These are phyloP conservation scores for Neelides sp. DNA, from an alignment of 1,140 invertebrate genomes.

Conservation along the genomic window DNA sequence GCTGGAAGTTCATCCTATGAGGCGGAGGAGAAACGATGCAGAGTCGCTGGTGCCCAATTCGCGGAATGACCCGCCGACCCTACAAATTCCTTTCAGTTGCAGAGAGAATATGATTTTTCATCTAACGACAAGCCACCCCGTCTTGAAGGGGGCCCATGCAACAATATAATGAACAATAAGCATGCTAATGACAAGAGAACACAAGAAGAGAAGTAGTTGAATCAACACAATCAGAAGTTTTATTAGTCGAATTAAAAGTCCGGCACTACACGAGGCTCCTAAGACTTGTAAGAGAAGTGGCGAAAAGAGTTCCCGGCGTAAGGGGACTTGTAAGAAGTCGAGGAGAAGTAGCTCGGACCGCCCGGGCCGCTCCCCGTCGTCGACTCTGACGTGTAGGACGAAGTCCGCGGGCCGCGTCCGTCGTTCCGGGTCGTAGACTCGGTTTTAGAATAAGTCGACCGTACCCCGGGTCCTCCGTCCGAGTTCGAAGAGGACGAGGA, in stretches of 20 bases:
- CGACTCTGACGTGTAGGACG: constrained; percentile 17
- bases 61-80: constrained; percentile 10
- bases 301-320: constrained; percentile 27
- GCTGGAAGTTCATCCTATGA: not conserved
- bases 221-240: not conserved
- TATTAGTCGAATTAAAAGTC: too few species aligned
- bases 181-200: not conserved
- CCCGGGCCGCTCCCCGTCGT: constrained; percentile 21
- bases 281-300: constrained; percentile 20
- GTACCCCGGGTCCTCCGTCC: not conserved
- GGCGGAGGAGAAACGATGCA: constrained; percentile 10
- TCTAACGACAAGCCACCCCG: too few species aligned
- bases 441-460: constrained; percentile 5
- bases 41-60: constrained; percentile 15
- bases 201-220: not conserved
- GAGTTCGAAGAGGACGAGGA: constrained; percentile 4
- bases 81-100: constrained; percentile 3
- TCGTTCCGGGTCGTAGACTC: constrained; percentile 14
- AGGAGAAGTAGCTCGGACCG: constrained; percentile 21
- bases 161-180: not conserved
- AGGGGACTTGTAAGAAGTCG: constrained; percentile 26
- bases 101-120: too few species aligned
- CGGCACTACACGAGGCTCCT: too few species aligned
- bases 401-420: constrained; percentile 15
- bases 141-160: too few species aligned